These are phyloP conservation scores for Heliconius charithonia DNA, from an alignment of 2,888 invertebrate species.

Conservation along the genomic window DNA sequence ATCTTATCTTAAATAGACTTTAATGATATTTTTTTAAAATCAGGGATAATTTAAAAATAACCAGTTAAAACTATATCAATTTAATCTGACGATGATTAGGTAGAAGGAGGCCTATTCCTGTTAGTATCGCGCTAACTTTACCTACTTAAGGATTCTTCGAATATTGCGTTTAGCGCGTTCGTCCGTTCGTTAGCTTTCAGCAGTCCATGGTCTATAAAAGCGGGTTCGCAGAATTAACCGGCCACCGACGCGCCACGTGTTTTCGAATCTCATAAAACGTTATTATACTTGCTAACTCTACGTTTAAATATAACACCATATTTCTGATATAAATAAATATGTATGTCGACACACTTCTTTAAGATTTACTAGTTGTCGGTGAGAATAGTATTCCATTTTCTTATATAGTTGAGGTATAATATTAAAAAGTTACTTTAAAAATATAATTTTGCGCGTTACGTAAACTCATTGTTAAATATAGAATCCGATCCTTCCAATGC, in stretches of 20 bases:
- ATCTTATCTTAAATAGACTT: no score
- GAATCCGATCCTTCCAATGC: conserved; percentile 28
- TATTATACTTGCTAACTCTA: conserved; percentile 48
- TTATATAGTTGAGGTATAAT: neutral
- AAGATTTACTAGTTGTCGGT: neutral
- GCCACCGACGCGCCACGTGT: conserved; percentile 69
- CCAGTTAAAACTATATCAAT: neutral
- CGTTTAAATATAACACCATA: conserved; percentile 34
- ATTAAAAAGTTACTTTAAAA: neutral
- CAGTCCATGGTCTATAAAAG: conserved; percentile 78
- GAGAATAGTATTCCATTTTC: neutral
- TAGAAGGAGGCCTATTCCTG: conserved; percentile 46
- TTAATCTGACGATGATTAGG: conserved; percentile 31
- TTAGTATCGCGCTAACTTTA: conserved; percentile 44
- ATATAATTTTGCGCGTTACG: conserved; percentile 3
- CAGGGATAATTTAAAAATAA: neutral
- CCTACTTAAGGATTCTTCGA: conserved; percentile 51
- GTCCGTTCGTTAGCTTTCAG: conserved; percentile 75
- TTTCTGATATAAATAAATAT: neutral
- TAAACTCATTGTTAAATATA: conserved; percentile 13
- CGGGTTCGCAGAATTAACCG: conserved; percentile 69
- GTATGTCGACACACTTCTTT: neutral
- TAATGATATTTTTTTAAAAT: neutral
- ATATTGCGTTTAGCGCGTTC: conserved; percentile 59
- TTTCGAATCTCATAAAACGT: conserved; percentile 66